phyloP scores from a whole-genome alignment of 2,113 vertebrate species.

The Mesoclemmys tuberculata region DNA sequence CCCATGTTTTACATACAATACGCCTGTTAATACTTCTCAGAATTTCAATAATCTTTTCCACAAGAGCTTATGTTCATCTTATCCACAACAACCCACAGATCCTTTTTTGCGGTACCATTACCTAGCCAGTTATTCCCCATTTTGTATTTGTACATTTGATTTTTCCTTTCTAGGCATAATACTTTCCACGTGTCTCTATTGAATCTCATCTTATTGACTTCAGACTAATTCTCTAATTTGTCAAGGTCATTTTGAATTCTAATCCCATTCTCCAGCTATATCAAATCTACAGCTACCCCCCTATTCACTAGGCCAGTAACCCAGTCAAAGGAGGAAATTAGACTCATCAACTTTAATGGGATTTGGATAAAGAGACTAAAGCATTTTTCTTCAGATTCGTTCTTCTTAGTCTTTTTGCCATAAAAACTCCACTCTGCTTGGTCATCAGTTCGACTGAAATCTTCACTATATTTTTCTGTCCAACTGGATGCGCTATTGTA shows the following conservation, averaged over 20 bases:
- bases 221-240: background rate
- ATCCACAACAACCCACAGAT: background rate
- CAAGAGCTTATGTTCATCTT: background rate
- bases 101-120: background rate
- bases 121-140: background rate
- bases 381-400: no score
- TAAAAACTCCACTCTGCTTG: background rate
- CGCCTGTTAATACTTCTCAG: background rate
- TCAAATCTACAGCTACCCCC: no score
- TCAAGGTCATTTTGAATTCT: background rate
- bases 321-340: no score
- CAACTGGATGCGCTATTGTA: background rate
- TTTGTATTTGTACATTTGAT: background rate
- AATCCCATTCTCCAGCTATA: background rate
- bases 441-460: background rate
- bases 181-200: background rate
- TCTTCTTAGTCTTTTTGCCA: background rate
- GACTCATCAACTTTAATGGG: no score
- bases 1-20: background rate
- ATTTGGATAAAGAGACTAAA: no score
- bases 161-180: background rate
- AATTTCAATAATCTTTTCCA: background rate
- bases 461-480: no score
- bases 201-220: background rate
- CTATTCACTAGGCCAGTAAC: no score